phyloP scores from a whole-genome alignment of 2,888 invertebrate genomes.

The Drosophila paramelanica region DNA sequence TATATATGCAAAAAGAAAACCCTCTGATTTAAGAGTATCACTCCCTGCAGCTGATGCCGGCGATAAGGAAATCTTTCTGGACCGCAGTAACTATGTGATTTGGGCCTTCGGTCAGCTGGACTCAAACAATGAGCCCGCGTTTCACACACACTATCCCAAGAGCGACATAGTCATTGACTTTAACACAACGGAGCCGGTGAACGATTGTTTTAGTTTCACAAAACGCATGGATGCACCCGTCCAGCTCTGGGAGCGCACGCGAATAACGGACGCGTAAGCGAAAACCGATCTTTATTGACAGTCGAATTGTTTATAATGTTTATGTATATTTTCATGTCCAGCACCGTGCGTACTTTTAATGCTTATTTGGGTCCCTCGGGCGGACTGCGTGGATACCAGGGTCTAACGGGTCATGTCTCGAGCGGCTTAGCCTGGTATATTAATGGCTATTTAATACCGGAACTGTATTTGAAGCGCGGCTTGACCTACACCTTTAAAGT shows the following conservation, averaged over 20 bases:
- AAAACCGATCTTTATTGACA: conserved; percentile 12
- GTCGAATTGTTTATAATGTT: no score
- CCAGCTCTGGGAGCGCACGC: conserved; percentile 88
- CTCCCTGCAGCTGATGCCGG: conserved; percentile 89
- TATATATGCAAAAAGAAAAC: background rate
- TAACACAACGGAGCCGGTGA: conserved; percentile 87
- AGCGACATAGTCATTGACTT: conserved; percentile 89
- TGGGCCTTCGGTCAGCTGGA: conserved; percentile 95
- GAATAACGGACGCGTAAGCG: conserved; percentile 87
- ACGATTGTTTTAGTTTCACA: conserved; percentile 92
- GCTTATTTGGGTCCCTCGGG: conserved; percentile 94
- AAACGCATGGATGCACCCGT: conserved; percentile 81
- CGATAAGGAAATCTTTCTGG: conserved; percentile 90
- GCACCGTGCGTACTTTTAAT: conserved; percentile 90
- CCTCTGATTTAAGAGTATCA: background rate
- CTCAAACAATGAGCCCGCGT: conserved; percentile 91
- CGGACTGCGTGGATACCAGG: conserved; percentile 91
- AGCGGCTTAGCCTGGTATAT: conserved; percentile 95
- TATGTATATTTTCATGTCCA: conserved; percentile 60
- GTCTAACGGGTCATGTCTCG: conserved; percentile 89
- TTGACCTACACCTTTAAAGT: conserved; percentile 93
- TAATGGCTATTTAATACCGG: conserved; percentile 94
- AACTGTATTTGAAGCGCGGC: conserved; percentile 94
- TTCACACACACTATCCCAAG: conserved; percentile 92
- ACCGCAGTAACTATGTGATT: conserved; percentile 88